Evolutionary conservation across 1,140 invertebrate genomes (phyloP).

Genomic region (Platorchestia sp.): DNA sequence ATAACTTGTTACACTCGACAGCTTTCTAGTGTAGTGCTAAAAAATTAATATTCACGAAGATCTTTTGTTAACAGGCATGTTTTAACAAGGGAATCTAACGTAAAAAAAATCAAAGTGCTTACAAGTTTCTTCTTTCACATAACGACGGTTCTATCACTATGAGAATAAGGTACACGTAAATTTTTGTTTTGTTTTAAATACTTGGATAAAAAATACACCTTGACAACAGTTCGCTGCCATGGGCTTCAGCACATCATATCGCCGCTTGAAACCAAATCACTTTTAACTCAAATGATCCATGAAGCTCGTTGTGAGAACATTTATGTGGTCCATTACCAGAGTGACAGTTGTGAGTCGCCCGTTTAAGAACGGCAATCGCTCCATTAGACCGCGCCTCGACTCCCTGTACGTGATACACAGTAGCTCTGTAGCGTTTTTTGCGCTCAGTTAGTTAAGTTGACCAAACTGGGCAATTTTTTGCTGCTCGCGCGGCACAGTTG

Average conservation of each 20-base stretch:
- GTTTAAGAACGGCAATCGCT: conserved; percentile 35
- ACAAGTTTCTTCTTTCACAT: too few species aligned
- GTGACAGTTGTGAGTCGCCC: conserved; percentile 35
- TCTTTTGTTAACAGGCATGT: not conserved
- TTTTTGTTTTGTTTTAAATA: not conserved
- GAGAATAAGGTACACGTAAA: not conserved
- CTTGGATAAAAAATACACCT: not conserved
- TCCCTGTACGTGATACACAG: not conserved
- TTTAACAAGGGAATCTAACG: not conserved
- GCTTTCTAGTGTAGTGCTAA: not conserved
- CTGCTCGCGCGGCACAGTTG: not conserved
- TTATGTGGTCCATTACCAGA: conserved; percentile 42
- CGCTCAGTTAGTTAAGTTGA: not conserved
- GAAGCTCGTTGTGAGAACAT: conserved; percentile 27
- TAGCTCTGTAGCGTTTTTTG: not conserved
- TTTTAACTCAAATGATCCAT: conserved; percentile 34
- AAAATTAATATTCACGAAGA: not conserved
- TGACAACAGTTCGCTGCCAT: not conserved
- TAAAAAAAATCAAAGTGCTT: not conserved
- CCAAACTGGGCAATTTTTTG: not conserved
- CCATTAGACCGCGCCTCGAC: not conserved
- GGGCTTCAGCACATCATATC: not conserved
- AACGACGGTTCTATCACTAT: too few species aligned
- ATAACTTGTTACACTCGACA: not conserved
- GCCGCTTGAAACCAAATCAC: not conserved